Conservation (phyloP, 2,113 vertebrate genomes). For the Catagonus wagneri region DNA sequence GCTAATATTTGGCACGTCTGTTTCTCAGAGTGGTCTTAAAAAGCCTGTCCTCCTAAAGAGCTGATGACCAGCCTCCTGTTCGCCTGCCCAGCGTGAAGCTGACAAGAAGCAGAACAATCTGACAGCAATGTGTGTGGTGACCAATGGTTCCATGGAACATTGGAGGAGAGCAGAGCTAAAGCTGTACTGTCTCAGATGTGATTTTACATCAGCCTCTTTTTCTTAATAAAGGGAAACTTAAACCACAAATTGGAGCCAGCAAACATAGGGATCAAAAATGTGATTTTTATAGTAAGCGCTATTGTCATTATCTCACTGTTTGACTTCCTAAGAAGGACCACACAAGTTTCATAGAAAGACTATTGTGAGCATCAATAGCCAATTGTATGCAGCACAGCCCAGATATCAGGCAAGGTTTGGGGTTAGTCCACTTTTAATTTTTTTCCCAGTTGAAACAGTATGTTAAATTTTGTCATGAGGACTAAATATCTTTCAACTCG, state of each 20-base stretch:
- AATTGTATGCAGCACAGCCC: slow-evolving; percentile 9
- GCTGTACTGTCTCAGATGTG: slow-evolving; percentile 7
- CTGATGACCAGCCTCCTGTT: not conserved
- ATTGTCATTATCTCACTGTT: slow-evolving; percentile 64
- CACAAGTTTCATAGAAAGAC: slow-evolving; percentile 68
- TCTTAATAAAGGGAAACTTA: slow-evolving; percentile 69
- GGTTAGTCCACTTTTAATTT: slow-evolving; percentile 47
- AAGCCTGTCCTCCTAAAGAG: not conserved
- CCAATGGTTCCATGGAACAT: slow-evolving; percentile 9
- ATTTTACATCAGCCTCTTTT: slow-evolving; percentile 65
- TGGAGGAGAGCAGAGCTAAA: not conserved
- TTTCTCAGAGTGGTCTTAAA: not conserved
- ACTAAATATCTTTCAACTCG: not conserved
- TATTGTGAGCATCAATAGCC: slow-evolving; percentile 62
- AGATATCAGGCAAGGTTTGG: slow-evolving; percentile 66
- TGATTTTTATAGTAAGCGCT: slow-evolving; percentile 61
- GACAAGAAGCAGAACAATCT: slow-evolving; percentile 71
- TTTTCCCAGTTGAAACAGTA: slow-evolving; percentile 39
- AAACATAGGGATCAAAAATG: slow-evolving; percentile 65
- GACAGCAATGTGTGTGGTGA: slow-evolving; percentile 78
- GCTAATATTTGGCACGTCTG: not conserved
- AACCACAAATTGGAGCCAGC: slow-evolving; percentile 63
- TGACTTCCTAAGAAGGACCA: slow-evolving; percentile 69
- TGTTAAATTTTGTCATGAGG: not conserved
- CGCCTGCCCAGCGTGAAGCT: not conserved